A percentile compares a stretch with the other conserved stretches of the same genome.
Conservation (phyloP, 2,797 vertebrate species). For the Aythya fuligula region DNA sequence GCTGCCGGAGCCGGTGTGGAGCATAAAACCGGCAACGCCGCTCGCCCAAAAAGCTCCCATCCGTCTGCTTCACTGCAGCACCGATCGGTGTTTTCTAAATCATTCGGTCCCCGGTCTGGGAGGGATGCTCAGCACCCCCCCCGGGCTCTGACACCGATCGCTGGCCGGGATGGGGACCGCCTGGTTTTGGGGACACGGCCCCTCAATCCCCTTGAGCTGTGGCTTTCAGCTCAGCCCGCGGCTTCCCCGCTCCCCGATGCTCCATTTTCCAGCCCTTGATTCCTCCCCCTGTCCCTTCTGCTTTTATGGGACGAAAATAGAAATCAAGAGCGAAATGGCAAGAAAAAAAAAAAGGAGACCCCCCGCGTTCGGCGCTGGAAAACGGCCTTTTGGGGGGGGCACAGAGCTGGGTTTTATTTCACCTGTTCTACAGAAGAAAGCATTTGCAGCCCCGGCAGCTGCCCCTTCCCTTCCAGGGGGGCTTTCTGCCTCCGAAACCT, state of each 20-base stretch:
- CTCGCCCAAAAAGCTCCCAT: neutral
- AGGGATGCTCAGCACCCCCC: neutral
- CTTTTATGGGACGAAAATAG: slow-evolving; percentile 58
- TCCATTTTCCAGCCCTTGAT: slow-evolving; percentile 32
- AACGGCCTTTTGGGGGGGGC: neutral
- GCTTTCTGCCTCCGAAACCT: neutral
- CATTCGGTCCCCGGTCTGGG: neutral
- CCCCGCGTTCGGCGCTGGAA: neutral
- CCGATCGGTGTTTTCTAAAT: neutral
- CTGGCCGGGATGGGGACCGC: neutral
- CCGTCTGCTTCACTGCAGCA: neutral
- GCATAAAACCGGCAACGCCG: neutral
- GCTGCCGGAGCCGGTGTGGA: neutral
- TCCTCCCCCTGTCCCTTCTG: neutral
- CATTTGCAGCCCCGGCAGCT: neutral
- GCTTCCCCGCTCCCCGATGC: neutral
- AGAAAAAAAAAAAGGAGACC: neutral
- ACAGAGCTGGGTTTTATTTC: neutral
- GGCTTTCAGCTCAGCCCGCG: neutral
- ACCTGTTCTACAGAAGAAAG: neutral
- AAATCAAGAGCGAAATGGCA: neutral
- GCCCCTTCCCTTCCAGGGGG: neutral
- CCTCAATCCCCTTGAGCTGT: neutral
- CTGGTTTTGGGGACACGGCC: neutral
- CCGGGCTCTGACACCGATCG: neutral